Base-by-base conservation (phyloP, 2,797 vertebrate genomes). In the Glossophaga mutica region DNA sequence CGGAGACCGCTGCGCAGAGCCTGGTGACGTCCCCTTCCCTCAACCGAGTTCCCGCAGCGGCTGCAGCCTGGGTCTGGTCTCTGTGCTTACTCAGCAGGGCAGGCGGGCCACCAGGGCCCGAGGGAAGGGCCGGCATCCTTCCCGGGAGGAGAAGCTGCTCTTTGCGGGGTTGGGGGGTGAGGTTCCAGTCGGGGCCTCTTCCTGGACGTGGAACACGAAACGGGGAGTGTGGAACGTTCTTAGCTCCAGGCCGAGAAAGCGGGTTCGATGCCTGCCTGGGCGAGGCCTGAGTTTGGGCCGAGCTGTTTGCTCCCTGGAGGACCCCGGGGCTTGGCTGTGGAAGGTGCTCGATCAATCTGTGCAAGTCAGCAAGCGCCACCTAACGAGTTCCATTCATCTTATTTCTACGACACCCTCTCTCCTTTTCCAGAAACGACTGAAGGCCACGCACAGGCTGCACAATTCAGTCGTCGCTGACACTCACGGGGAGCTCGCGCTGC, bases 401-500 rank as follows among this genome's bases (percentile, higher is more conserved):
- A 16, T 81, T 71, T 84, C 81, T 26, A 52, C 52, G 24, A 55
- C 5, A 67, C 2, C 2, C 52, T n/a, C 7, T 19, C 32, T 67
- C 91, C 65, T 81, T 78, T 62, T 34, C 37, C 50, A 76, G 57
- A 87, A 96, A 68, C 32, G n/a, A 88, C 34, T 9, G 14, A 32
- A 39, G 77, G 57, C 39, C 65, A 39, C 18, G 9, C 39, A 14
- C 32, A 42, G 39, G 24, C 50, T 29, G 9, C 3, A 4, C 14
- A 29, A 42, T 8, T 55, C 39, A 39, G 19, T 15, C 6, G 50
- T 50, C 14, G 22, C 29, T 19, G 37, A 32, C 34, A 3, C 15
- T 37, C 24, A 4, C 0, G 2, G 62, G 55, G 4, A 0, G 9
- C 9, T 21, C 39, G 2, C 15, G 0, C 4, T 12, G 0, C 4